These are phyloP conservation scores for Alligator mississippiensis DNA, from an alignment of 2,113 vertebrate genomes.

Conservation along the genomic window DNA sequence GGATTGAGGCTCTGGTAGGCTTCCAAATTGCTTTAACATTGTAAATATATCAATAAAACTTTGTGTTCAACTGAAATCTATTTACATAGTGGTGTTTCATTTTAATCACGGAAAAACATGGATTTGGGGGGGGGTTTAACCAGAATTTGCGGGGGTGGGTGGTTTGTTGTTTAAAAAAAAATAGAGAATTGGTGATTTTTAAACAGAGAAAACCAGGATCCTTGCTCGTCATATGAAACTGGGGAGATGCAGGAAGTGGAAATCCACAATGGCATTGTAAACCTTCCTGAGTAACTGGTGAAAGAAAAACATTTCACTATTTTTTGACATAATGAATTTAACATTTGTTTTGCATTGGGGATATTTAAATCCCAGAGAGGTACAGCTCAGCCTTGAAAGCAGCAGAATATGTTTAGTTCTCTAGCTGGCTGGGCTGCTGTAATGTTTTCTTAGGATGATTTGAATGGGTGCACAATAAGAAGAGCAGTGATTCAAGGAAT, in stretches of 20 bases:
- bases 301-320: background rate
- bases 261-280: background rate
- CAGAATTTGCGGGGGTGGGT: too few relatives aligned
- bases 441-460: background rate
- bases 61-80: too few relatives aligned
- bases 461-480: background rate
- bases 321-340: background rate
- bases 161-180: too few relatives aligned
- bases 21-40: too few relatives aligned
- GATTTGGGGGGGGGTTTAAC: too few relatives aligned
- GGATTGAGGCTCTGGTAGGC: too few relatives aligned
- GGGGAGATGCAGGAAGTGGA: background rate
- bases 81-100: too few relatives aligned
- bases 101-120: too few relatives aligned
- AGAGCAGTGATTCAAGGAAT: background rate
- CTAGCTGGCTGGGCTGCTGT: background rate
- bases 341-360: background rate
- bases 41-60: too few relatives aligned
- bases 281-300: background rate
- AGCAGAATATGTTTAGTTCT: background rate
- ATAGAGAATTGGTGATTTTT: too few relatives aligned
- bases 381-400: background rate
- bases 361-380: background rate
- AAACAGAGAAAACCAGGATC: too few relatives aligned
- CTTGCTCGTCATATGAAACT: background rate